Conservation (phyloP, 2,797 vertebrate genomes). For the Mormyrus proboscirostris region DNA sequence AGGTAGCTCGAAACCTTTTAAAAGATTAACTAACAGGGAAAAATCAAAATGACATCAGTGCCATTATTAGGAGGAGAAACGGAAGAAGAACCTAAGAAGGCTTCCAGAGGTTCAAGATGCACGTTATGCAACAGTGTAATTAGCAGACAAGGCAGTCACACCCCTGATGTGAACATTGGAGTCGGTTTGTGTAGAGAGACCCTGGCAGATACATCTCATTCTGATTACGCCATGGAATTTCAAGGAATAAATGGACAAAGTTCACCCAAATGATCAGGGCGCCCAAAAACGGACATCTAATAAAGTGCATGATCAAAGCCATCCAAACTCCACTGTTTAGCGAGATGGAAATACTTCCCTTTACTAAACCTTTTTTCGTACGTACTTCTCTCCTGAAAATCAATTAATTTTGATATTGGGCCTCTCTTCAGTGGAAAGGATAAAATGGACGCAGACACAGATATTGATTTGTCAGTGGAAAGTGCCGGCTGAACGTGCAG, state of each 20-base stretch:
- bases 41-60: neutral
- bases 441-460: neutral
- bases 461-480: neutral
- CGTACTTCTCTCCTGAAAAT: neutral
- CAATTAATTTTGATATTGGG: neutral
- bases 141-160: neutral
- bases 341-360: neutral
- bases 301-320: neutral
- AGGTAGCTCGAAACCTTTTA: neutral
- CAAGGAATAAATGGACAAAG: slow-evolving; percentile 19
- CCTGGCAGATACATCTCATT: neutral
- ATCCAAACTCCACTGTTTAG: neutral
- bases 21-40: neutral
- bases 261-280: neutral
- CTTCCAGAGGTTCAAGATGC: neutral
- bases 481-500: neutral
- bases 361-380: neutral
- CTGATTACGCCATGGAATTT: slow-evolving; percentile 2
- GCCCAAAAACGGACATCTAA: neutral
- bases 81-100: neutral
- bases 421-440: neutral
- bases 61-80: neutral
- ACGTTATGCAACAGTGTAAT: neutral
- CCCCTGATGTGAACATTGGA: slow-evolving; percentile 20
- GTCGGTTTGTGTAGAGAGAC: neutral